phyloP scores from a whole-genome alignment of 2,113 vertebrate species.

The Nannobrachium achirus region DNA sequence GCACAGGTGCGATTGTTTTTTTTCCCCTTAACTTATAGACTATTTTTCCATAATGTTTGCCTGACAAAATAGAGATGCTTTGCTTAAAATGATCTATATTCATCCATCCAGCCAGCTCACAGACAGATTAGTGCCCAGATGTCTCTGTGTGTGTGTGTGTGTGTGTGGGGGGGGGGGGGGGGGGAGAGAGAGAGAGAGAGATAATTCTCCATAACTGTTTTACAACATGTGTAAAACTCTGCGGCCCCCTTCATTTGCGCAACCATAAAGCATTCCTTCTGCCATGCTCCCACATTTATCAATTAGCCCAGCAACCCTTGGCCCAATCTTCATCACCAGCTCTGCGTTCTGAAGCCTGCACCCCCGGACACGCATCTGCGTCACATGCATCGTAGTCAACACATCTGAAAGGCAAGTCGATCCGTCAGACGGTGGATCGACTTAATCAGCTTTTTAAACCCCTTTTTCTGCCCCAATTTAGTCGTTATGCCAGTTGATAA shows the following conservation, averaged over 20 bases:
- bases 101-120: constrained; percentile 34
- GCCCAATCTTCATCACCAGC: constrained; percentile 58
- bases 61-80: too few species aligned
- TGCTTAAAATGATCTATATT: not conserved
- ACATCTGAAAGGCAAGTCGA: too few species aligned
- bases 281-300: constrained; percentile 68
- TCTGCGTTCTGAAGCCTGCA: constrained; percentile 49
- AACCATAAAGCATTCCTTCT: constrained; percentile 71
- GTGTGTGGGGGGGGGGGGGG: too few species aligned
- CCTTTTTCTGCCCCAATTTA: too few species aligned
- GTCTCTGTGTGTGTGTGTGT: too few species aligned
- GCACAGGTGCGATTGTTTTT: too few species aligned
- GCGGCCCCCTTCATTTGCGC: constrained; percentile 75
- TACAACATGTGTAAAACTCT: constrained; percentile 76
- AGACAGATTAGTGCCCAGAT: constrained; percentile 70
- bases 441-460: too few species aligned
- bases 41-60: too few species aligned
- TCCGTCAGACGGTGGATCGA: too few species aligned
- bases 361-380: not conserved
- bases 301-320: constrained; percentile 75
- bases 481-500: too few species aligned
- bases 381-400: too few species aligned
- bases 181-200: constrained; percentile 46
- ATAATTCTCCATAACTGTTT: constrained; percentile 79
- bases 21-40: too few species aligned